These are phyloP conservation scores for Arge pagana DNA, from an alignment of 2,888 invertebrate species.

Conservation along the genomic window DNA sequence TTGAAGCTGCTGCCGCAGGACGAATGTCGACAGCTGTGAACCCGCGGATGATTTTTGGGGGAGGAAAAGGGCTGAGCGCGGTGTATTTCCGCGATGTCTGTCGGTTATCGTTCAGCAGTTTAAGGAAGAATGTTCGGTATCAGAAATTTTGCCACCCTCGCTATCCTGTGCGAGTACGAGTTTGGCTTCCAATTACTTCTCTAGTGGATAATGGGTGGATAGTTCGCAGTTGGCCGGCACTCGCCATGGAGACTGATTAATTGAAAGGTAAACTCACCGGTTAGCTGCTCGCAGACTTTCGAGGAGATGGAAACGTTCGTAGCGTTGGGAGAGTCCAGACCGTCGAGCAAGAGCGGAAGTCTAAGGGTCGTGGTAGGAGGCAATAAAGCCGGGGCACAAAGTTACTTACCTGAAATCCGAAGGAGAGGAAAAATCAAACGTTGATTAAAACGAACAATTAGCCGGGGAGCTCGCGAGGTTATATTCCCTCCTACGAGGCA, in stretches of 20 bases:
- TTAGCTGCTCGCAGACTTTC: slow-evolving; percentile 39
- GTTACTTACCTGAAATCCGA: slow-evolving; percentile 19
- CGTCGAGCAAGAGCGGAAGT: slow-evolving; percentile 5
- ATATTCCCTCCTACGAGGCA: too few relatives aligned
- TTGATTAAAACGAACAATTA: too few relatives aligned
- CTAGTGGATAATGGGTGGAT: slow-evolving; percentile 53
- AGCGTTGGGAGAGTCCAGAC: not conserved
- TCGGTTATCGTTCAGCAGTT: too few relatives aligned
- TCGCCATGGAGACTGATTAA: slow-evolving; percentile 50
- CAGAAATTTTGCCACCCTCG: too few relatives aligned
- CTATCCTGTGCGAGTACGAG: too few relatives aligned
- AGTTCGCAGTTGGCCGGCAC: slow-evolving; percentile 50
- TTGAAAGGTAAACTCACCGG: slow-evolving; percentile 56
- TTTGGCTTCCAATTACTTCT: slow-evolving; percentile 53
- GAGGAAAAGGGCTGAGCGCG: too few relatives aligned
- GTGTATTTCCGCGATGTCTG: too few relatives aligned
- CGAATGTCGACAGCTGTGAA: too few relatives aligned
- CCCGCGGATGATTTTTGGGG: too few relatives aligned
- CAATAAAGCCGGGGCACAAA: not conserved
- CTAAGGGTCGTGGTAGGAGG: slow-evolving; percentile 7
- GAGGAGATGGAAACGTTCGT: slow-evolving; percentile 35
- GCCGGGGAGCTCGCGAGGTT: too few relatives aligned
- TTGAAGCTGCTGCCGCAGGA: too few relatives aligned
- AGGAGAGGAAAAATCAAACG: slow-evolving; percentile 7
- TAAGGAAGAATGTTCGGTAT: too few relatives aligned